Percentiles rank a stretch among this genome's conserved stretches.
These are phyloP conservation scores for Okamejei kenojei DNA, from an alignment of 2,797 vertebrate genomes.

Conservation along the genomic window DNA sequence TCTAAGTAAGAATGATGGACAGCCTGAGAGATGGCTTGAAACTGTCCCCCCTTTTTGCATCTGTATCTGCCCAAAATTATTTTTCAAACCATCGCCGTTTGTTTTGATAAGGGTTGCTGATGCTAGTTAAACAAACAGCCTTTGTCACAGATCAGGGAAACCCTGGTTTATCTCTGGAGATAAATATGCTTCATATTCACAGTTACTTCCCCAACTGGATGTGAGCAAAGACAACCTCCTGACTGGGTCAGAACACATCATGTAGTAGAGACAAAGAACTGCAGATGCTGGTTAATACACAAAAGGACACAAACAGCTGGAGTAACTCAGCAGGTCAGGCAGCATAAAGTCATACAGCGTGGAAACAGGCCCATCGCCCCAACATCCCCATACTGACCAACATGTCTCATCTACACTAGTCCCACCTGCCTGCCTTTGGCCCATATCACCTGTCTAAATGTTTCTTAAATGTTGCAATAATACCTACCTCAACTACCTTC, in stretches of 20 bases:
- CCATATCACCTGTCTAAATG: too few relatives aligned
- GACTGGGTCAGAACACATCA: neutral
- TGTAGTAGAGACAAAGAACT: neutral
- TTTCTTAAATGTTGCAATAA: too few relatives aligned
- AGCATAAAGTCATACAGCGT: too few relatives aligned
- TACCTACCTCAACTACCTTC: too few relatives aligned
- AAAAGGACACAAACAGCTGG: too few relatives aligned
- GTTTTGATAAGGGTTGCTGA: neutral
- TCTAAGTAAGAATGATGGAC: constrained; percentile 33
- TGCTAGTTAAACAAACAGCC: neutral
- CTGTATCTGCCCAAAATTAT: neutral
- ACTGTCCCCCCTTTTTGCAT: neutral
- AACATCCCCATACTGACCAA: too few relatives aligned
- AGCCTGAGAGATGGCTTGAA: neutral
- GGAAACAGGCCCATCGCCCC: too few relatives aligned
- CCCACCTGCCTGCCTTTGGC: too few relatives aligned
- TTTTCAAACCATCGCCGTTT: neutral
- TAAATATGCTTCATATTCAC: neutral
- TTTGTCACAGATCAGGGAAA: neutral
- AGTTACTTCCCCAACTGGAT: neutral
- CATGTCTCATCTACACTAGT: too few relatives aligned
- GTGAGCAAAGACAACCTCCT: neutral
- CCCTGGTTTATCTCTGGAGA: neutral
- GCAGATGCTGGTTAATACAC: too few relatives aligned
- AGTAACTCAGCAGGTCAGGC: too few relatives aligned